Percentiles rank a stretch among this genome's conserved stretches.
Conservation (phyloP, 2,113 vertebrate genomes). For the western clawed frog (Xenopus tropicalis) region DNA sequence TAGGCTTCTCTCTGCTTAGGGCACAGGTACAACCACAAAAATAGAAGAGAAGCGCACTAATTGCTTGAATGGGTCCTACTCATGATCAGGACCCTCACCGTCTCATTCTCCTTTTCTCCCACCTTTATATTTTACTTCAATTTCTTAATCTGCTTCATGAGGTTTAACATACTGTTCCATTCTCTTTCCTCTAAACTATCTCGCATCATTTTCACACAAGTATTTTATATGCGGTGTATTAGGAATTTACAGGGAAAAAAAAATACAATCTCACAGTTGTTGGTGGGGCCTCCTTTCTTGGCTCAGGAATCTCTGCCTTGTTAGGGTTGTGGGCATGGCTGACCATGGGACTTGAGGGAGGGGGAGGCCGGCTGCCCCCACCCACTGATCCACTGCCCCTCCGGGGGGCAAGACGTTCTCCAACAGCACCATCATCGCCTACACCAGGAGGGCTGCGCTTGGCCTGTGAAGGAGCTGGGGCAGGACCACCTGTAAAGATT, state of each 20-base stretch:
- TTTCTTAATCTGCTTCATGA: too few species aligned
- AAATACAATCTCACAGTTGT: constrained; percentile 65
- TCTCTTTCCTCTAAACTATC: too few species aligned
- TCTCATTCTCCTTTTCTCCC: too few species aligned
- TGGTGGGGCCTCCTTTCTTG: constrained; percentile 75
- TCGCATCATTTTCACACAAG: too few species aligned
- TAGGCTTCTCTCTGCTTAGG: too few species aligned
- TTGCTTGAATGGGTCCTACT: too few species aligned
- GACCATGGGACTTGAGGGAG: constrained; percentile 86
- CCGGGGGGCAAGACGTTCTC: constrained; percentile 71
- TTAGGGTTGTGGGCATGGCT: constrained; percentile 92
- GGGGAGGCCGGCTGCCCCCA: constrained; percentile 72
- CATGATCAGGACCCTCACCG: too few species aligned
- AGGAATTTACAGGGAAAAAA: neutral
- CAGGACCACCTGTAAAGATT: constrained; percentile 74
- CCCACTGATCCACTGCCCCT: constrained; percentile 76
- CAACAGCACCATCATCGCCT: constrained; percentile 72
- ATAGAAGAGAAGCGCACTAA: too few species aligned
- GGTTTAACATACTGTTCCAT: too few species aligned
- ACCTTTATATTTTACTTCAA: too few species aligned
- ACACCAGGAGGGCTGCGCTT: constrained; percentile 83
- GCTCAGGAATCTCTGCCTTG: constrained; percentile 86
- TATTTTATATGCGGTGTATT: too few species aligned
- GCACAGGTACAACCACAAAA: too few species aligned
- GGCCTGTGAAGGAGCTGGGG: constrained; percentile 69